These are phyloP conservation scores for Petrolisthes manimaculis DNA, from an alignment of 2,888 invertebrate species.

Conservation along the genomic window DNA sequence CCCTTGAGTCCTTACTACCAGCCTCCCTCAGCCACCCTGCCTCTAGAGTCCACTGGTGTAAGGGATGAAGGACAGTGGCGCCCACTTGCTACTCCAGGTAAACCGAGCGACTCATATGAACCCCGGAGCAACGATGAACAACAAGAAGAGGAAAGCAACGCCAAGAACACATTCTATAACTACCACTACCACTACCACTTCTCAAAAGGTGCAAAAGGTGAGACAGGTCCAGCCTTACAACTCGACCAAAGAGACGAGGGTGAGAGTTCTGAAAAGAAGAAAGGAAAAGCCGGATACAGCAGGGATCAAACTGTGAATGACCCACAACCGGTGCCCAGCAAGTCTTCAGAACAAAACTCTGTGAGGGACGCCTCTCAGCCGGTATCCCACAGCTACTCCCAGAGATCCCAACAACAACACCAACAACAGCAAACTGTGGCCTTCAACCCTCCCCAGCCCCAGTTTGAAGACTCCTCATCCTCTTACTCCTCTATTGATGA, in stretches of 20 bases:
- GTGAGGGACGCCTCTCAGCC: neutral
- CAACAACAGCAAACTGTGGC: neutral
- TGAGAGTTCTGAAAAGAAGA: neutral
- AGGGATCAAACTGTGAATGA: neutral
- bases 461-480: neutral
- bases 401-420: too few species aligned
- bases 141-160: neutral
- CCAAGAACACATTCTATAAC: neutral
- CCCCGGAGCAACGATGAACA: neutral
- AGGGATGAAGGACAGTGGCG: slow-evolving; percentile 22
- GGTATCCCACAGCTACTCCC: too few species aligned
- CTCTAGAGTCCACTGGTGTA: slow-evolving; percentile 29
- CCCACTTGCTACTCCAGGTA: slow-evolving; percentile 6
- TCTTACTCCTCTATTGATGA: slow-evolving; percentile 16
- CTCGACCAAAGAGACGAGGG: slow-evolving; percentile 1
- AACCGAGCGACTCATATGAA: neutral
- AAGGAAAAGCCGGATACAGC: neutral
- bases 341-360: neutral
- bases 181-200: slow-evolving; percentile 58
- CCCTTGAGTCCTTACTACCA: slow-evolving; percentile 30
- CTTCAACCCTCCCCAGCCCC: neutral
- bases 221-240: neutral
- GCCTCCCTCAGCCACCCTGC: slow-evolving; percentile 35
- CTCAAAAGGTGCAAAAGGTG: neutral
- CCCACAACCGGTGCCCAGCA: neutral